Evolutionary conservation across 2,888 invertebrate genomes (phyloP).

Genomic region (Plusia festucae): DNA sequence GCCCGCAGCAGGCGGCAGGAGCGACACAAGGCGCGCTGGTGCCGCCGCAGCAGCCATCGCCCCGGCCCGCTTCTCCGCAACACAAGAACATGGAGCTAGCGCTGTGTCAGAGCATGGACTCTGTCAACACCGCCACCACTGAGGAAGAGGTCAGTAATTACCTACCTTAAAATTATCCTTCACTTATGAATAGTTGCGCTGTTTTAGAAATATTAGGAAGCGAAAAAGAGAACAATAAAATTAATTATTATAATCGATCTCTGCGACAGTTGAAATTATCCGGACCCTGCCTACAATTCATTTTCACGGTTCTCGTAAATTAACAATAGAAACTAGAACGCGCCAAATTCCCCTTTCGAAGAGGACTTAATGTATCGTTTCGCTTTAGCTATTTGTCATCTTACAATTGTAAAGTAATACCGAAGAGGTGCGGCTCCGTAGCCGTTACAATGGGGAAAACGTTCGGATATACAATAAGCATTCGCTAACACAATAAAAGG

Average conservation of each 20-base stretch:
- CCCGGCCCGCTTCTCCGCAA: conserved; percentile 80
- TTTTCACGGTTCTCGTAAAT: conserved; percentile 55
- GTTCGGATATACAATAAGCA: conserved; percentile 84
- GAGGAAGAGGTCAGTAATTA: conserved; percentile 97
- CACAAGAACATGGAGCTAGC: conserved; percentile 91
- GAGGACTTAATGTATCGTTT: conserved; percentile 77
- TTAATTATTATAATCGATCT: conserved; percentile 44
- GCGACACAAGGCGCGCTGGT: conserved; percentile 82
- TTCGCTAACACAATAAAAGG: conserved; percentile 85
- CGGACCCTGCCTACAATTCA: conserved; percentile 53
- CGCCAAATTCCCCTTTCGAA: conserved; percentile 65
- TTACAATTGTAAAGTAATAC: conserved; percentile 79
- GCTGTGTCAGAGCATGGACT: conserved; percentile 99
- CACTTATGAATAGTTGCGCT: conserved; percentile 4
- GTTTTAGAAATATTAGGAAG: conserved; percentile 6
- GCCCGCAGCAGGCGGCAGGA: conserved; percentile 80
- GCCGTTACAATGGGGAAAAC: conserved; percentile 79
- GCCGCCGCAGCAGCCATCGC: conserved; percentile 85
- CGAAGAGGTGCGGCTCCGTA: conserved; percentile 70
- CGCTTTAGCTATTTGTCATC: conserved; percentile 82
- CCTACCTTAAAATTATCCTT: not conserved
- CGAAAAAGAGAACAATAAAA: conserved; percentile 14
- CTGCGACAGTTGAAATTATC: conserved; percentile 52
- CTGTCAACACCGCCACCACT: conserved; percentile 97
- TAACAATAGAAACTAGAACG: conserved; percentile 69